These are phyloP conservation scores for Orientallactaga sibirica DNA, from an alignment of 2,797 vertebrate species.

Conservation along the genomic window DNA sequence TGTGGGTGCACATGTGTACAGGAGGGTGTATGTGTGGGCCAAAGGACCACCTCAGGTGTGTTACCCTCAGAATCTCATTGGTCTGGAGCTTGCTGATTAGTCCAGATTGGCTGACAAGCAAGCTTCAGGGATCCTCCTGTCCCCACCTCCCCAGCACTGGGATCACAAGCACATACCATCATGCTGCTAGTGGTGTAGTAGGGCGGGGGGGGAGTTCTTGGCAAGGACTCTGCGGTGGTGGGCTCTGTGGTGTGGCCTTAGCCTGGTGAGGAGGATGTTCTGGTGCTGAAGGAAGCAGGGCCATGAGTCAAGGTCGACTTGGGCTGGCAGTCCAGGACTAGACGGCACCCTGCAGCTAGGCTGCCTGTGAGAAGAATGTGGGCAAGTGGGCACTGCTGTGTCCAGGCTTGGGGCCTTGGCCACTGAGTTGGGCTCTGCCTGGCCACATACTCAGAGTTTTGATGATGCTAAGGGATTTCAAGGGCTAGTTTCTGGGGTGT, in stretches of 20 bases:
- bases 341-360: not conserved
- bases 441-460: not conserved
- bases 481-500: conserved; percentile 34
- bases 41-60: too few relatives aligned
- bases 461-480: not conserved
- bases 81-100: too few relatives aligned
- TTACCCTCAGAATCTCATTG: too few relatives aligned
- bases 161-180: too few relatives aligned
- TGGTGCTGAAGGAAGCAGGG: not conserved
- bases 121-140: too few relatives aligned
- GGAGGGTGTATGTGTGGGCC: too few relatives aligned
- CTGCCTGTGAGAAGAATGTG: conserved; percentile 5
- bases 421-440: not conserved
- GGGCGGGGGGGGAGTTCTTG: not conserved
- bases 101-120: too few relatives aligned
- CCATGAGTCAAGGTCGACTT: fast-evolving
- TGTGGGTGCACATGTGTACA: too few relatives aligned
- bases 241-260: not conserved
- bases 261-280: not conserved
- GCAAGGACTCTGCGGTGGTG: not conserved
- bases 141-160: too few relatives aligned
- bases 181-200: not conserved
- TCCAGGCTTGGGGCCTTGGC: not conserved
- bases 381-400: not conserved
- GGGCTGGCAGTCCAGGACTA: not conserved